Conservation (phyloP, 2,113 vertebrate genomes). For the Hippocampus comes region DNA sequence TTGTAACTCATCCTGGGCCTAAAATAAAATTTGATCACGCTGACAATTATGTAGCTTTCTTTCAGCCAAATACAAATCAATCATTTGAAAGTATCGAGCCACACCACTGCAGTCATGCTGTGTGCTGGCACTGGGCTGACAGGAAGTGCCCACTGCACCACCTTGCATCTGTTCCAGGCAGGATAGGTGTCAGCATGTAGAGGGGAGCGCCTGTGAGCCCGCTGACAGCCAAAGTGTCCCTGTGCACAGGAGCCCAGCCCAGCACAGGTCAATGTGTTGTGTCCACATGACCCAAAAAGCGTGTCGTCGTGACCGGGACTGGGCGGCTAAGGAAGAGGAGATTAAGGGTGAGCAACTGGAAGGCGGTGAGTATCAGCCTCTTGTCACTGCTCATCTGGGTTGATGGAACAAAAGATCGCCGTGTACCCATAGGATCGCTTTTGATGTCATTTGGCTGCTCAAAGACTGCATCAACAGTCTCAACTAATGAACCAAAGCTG, state of each 20-base stretch:
- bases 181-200: constrained; percentile 60
- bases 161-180: constrained; percentile 56
- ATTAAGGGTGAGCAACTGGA: constrained; percentile 28
- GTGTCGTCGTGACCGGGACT: constrained; percentile 22
- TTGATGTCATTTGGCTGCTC: constrained; percentile 57
- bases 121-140: background rate
- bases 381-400: constrained; percentile 25
- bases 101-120: background rate
- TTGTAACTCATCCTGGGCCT: too few species aligned
- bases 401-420: constrained; percentile 53
- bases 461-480: constrained; percentile 42
- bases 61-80: background rate
- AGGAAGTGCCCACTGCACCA: constrained; percentile 16
- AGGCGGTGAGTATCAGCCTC: constrained; percentile 7
- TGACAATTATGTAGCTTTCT: too few species aligned
- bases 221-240: constrained; percentile 62
- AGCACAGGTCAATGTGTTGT: constrained; percentile 31
- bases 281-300: constrained; percentile 24
- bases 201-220: constrained; percentile 47
- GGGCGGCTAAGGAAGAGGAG: constrained; percentile 25
- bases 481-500: background rate
- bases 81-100: background rate
- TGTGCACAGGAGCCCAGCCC: constrained; percentile 30
- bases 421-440: constrained; percentile 24
- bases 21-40: too few species aligned